These are phyloP conservation scores for Myotis brandtii DNA, from an alignment of 2,113 vertebrate genomes.

Conservation along the genomic window DNA sequence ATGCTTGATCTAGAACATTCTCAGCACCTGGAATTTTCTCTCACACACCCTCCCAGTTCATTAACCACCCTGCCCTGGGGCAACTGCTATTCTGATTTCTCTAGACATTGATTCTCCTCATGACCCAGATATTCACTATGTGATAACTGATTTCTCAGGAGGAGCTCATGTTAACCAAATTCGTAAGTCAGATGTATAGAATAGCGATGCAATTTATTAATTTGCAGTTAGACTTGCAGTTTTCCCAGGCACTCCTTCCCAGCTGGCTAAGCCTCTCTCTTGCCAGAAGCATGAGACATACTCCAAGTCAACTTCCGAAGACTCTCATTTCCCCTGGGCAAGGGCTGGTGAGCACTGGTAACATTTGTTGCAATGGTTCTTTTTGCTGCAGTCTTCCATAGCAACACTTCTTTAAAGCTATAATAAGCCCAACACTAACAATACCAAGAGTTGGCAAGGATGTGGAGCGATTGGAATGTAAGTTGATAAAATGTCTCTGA, in stretches of 20 bases:
- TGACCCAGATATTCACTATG: neutral
- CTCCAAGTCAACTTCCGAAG: neutral
- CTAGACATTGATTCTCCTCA: neutral
- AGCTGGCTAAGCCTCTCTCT: neutral
- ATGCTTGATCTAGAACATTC: neutral
- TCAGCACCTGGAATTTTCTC: neutral
- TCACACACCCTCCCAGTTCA: neutral
- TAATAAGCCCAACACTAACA: neutral
- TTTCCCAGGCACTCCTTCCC: neutral
- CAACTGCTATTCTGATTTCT: neutral
- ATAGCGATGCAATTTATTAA: neutral
- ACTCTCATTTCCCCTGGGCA: too few relatives aligned
- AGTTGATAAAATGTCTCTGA: neutral
- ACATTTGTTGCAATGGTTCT: neutral
- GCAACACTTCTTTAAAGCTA: neutral
- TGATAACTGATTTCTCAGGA: neutral
- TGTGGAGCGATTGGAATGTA: neutral
- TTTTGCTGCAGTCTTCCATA: neutral
- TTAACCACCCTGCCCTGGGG: neutral
- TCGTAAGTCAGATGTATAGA: neutral
- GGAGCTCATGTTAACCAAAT: neutral
- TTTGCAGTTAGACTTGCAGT: neutral
- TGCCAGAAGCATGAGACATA: neutral
- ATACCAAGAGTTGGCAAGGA: neutral
- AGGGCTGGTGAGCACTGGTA: neutral